A percentile compares a stretch with the other conserved stretches of the same genome.
Conservation (phyloP, 1,140 invertebrate species). For the Zophobas atratus region DNA sequence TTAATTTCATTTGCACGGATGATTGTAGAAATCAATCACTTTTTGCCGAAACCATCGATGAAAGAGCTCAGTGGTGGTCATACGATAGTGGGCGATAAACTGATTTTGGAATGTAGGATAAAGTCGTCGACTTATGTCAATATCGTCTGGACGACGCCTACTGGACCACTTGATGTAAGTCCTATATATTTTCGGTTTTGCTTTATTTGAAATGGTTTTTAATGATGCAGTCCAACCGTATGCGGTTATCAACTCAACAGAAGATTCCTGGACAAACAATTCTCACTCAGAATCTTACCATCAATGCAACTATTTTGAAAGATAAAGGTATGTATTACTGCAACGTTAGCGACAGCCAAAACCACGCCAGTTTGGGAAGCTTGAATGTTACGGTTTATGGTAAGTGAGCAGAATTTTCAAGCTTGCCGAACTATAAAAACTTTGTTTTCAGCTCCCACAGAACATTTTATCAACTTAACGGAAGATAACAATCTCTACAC, state of each 20-base stretch:
- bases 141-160: constrained; percentile 52
- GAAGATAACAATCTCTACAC: constrained; percentile 61
- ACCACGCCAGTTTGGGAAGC: constrained; percentile 58
- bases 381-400: constrained; percentile 68
- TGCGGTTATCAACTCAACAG: constrained; percentile 15
- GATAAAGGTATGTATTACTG: constrained; percentile 73
- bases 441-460: constrained; percentile 64
- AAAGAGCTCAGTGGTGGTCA: constrained; percentile 56
- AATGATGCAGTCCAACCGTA: constrained; percentile 48
- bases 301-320: constrained; percentile 66
- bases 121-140: constrained; percentile 5
- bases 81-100: constrained; percentile 52
- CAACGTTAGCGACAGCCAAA: constrained; percentile 64
- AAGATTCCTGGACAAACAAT: not conserved
- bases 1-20: constrained; percentile 53
- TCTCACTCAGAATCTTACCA: constrained; percentile 61
- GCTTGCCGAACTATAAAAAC: too few relatives aligned
- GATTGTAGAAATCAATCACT: constrained; percentile 39
- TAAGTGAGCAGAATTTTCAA: constrained; percentile 56
- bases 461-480: constrained; percentile 69
- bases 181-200: constrained; percentile 48
- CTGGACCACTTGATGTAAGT: constrained; percentile 51
- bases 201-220: constrained; percentile 32
- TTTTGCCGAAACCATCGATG: constrained; percentile 47
- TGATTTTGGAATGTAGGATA: constrained; percentile 55